Evolutionary conservation across 2,888 invertebrate genomes (phyloP).

Genomic region (Temnothorax ravouxi): DNA sequence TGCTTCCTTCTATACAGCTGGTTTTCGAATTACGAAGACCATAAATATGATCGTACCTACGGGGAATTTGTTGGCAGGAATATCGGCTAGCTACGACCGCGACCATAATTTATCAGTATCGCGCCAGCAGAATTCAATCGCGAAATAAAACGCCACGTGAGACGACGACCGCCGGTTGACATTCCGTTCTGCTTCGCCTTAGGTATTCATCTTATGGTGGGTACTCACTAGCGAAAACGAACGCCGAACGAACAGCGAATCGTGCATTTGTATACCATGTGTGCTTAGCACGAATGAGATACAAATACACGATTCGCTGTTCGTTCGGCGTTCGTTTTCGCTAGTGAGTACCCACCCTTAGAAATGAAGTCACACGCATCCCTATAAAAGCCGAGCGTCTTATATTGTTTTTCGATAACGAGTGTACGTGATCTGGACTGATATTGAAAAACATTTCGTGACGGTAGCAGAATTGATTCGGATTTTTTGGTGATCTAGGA

Average conservation of each 20-base stretch:
- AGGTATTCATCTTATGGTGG: slow-evolving; percentile 19
- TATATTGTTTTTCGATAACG: slow-evolving; percentile 17
- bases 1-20: slow-evolving; percentile 70
- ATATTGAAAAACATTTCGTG: slow-evolving; percentile 27
- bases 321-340: too few species aligned
- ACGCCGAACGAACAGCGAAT: too few species aligned
- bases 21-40: slow-evolving; percentile 72
- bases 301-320: too few species aligned
- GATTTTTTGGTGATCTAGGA: too few species aligned
- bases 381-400: not conserved
- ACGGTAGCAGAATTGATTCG: not conserved
- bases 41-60: slow-evolving; percentile 67
- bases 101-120: slow-evolving; percentile 68
- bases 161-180: slow-evolving; percentile 17
- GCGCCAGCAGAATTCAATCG: slow-evolving; percentile 65
- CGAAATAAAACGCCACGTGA: slow-evolving; percentile 56
- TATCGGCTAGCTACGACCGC: slow-evolving; percentile 49
- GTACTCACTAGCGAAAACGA: too few species aligned
- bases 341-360: too few species aligned
- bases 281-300: too few species aligned
- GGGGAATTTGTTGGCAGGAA: slow-evolving; percentile 69
- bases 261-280: too few species aligned
- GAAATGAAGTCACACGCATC: not conserved
- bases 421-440: not conserved
- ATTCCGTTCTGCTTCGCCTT: slow-evolving; percentile 13